Percentiles rank a stretch among this genome's conserved stretches.
Conservation (phyloP, 2,888 invertebrate species). For the Diadromus collaris region DNA sequence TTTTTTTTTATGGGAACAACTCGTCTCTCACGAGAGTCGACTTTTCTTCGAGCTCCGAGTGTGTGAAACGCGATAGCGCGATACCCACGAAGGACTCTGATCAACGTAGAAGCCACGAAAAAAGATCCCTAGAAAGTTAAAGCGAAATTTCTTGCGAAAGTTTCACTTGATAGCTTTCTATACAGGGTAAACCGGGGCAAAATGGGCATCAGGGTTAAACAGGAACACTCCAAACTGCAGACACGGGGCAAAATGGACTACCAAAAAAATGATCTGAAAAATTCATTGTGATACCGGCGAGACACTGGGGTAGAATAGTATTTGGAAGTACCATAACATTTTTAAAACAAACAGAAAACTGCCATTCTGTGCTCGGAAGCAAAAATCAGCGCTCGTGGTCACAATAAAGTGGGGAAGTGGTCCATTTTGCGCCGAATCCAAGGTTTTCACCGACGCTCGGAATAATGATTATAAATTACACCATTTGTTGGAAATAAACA, state of each 20-base stretch:
- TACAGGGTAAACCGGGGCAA: neutral
- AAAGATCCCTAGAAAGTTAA: neutral
- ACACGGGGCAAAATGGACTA: neutral
- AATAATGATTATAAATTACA: neutral
- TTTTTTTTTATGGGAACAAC: conserved; percentile 16
- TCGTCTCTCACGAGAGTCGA: conserved; percentile 5
- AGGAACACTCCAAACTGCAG: neutral
- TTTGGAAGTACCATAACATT: neutral
- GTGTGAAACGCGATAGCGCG: neutral
- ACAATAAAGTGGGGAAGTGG: neutral
- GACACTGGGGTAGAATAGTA: no score
- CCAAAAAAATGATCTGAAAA: neutral
- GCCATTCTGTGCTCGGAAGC: neutral
- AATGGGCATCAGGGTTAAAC: neutral
- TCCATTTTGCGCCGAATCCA: neutral
- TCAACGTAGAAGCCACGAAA: neutral
- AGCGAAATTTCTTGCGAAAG: conserved; percentile 25
- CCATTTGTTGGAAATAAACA: neutral
- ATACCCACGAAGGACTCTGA: neutral
- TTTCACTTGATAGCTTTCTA: conserved; percentile 1
- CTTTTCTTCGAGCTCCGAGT: conserved; percentile 19
- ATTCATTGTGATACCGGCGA: no score
- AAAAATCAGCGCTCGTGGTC: neutral
- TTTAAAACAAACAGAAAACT: neutral
- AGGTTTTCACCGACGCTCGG: neutral